phyloP scores from a whole-genome alignment of 2,888 invertebrate genomes.

The Aelia acuminata region DNA sequence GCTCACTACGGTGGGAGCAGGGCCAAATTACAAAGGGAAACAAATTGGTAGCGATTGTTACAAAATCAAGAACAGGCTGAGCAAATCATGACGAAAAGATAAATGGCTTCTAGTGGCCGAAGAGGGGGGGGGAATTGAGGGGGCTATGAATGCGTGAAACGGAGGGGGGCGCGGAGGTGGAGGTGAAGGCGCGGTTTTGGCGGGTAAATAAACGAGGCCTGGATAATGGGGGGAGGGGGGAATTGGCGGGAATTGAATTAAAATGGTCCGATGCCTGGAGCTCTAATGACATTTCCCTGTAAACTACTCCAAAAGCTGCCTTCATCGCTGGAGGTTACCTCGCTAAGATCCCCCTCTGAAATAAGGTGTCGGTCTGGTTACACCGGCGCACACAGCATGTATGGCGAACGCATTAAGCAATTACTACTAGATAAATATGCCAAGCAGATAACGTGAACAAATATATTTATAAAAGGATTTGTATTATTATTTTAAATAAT shows the following conservation, averaged over 20 bases:
- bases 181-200: slow-evolving; percentile 11
- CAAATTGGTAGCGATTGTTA: slow-evolving; percentile 18
- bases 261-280: slow-evolving; percentile 36
- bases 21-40: not conserved
- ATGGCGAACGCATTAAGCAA: not conserved
- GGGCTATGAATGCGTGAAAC: slow-evolving; percentile 32
- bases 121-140: not conserved
- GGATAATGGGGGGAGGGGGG: not conserved
- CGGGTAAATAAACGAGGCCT: slow-evolving; percentile 22
- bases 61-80: slow-evolving; percentile 23
- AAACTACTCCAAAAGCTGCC: slow-evolving; percentile 40
- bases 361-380: not conserved
- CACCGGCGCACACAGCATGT: not conserved
- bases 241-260: slow-evolving; percentile 23
- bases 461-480: no score
- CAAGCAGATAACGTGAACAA: no score
- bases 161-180: slow-evolving; percentile 2
- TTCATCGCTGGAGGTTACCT: not conserved
- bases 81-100: slow-evolving; percentile 17
- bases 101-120: not conserved
- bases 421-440: no score
- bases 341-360: not conserved
- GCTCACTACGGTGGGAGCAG: not conserved
- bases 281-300: slow-evolving; percentile 37
- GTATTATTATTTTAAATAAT: no score